A percentile compares a stretch with the other conserved stretches of the same genome.
Conservation (phyloP, 1,140 invertebrate species). For the Sinonovacula constricta region DNA sequence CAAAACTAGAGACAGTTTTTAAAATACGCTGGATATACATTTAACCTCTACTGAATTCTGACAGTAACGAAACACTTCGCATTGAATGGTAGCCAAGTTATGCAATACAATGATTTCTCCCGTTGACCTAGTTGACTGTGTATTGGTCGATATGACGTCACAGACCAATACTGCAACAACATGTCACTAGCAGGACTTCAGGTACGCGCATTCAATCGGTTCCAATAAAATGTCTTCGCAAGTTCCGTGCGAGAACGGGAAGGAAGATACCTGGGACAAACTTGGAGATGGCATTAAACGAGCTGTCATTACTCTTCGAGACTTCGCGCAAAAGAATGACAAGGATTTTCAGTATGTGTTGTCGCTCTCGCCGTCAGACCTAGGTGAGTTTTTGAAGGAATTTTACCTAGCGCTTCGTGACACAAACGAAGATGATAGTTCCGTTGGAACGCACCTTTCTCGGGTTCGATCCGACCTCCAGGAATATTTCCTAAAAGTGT, state of each 20-base stretch:
- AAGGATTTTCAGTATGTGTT: conserved; percentile 55
- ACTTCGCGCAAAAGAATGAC: conserved; percentile 34
- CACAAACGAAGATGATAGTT: conserved; percentile 53
- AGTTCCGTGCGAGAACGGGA: conserved; percentile 18
- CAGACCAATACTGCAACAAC: conserved; percentile 51
- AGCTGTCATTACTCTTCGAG: conserved; percentile 42
- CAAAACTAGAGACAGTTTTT: not conserved
- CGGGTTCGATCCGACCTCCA: conserved; percentile 64
- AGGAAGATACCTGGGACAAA: conserved; percentile 41
- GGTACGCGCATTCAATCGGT: conserved; percentile 37
- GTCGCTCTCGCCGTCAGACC: conserved; percentile 59
- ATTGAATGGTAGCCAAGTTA: not conserved
- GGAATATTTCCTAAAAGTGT: conserved; percentile 68
- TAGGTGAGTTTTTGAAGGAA: conserved; percentile 68
- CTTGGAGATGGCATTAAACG: conserved; percentile 32
- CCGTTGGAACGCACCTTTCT: conserved; percentile 46
- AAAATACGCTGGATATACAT: not conserved
- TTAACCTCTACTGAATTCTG: not conserved
- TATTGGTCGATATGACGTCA: conserved; percentile 31
- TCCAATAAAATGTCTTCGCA: conserved; percentile 45
- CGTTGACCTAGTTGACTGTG: not conserved
- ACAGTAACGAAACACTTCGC: not conserved
- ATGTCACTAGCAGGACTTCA: conserved; percentile 46
- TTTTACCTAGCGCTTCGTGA: conserved; percentile 66
- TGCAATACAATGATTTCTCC: not conserved